Base-by-base conservation (phyloP, 1,140 invertebrate species). In the Triops cancriformis region DNA sequence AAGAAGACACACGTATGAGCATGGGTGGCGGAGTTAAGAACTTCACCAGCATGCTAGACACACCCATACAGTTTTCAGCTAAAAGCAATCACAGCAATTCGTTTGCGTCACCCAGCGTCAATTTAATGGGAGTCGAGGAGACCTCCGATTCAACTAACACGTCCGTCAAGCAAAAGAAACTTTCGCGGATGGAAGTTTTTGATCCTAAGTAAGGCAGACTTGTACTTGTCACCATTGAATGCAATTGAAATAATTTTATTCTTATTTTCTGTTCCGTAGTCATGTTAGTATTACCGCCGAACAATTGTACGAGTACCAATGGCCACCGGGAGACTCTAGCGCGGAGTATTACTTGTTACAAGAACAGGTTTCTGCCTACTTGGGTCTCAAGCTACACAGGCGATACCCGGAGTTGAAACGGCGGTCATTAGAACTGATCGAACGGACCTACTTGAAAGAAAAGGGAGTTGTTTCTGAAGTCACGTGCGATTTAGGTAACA, bases 241-340 rank as follows among this genome's bases (percentile, higher is more conserved):
- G 73, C 41, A 28, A 31, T 28, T 26, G 11, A 11, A n/a, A n/a
- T n/a, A n/a, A n/a, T n/a, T n/a, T 31, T 26, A 27, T 14, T 12
- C 12, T 11, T 26, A 14, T 43, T 37, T 80, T 31, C 78, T 12
- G 72, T 0, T 18, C 23, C 18, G 10, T 74, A 80, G 77, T 74
- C 84, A 83, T n/a, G 83, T 83, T 80, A 89, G 92, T 43, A 91
- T 94, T 82, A 92, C 90, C 12, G 93, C 93, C 14, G 91, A 94
- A 75, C 93, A 93, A 83, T 89, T 98, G 26, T 94, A 94, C 80
- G 96, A 98, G 84, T 98, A 98, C 83, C 92, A 93, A 81, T 98
- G 96, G 96, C 94, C 95, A 7, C 88, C 90, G 45, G 89, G 91
- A 80, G 88, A 89, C 28, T 80, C 80, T 27, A 79, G 86, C 86